Conservation (phyloP, 2,113 vertebrate species). For the Cacatua alba region DNA sequence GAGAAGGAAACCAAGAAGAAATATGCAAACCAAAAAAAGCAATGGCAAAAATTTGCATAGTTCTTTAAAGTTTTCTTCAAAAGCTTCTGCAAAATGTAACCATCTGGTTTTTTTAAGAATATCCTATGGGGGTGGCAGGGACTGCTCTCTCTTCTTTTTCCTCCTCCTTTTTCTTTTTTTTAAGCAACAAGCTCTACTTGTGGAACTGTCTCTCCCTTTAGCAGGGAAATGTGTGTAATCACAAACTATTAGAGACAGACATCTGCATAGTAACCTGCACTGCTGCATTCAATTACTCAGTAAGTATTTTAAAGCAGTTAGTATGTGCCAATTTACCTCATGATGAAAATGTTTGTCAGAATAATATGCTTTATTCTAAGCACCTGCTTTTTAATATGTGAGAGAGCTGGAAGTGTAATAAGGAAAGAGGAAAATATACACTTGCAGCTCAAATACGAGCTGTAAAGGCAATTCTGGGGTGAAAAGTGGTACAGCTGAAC, state of each 20-base stretch:
- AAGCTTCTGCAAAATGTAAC: constrained; percentile 37
- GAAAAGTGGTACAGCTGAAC: constrained; percentile 21
- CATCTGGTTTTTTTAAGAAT: constrained; percentile 42
- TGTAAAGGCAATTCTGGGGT: constrained; percentile 31
- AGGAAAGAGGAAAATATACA: constrained; percentile 37
- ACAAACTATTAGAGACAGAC: constrained; percentile 48
- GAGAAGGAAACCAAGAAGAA: constrained; percentile 58
- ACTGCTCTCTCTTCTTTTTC: constrained; percentile 20
- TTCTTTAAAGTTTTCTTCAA: constrained; percentile 65
- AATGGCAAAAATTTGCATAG: constrained; percentile 67
- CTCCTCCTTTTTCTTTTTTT: not conserved
- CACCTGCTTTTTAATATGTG: constrained; percentile 54
- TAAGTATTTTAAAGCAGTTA: constrained; percentile 38
- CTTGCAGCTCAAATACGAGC: constrained; percentile 4
- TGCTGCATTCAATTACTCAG: constrained; percentile 52
- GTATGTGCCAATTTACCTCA: constrained; percentile 45
- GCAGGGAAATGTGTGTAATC: constrained; percentile 20
- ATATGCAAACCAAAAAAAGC: constrained; percentile 66
- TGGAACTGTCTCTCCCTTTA: not conserved
- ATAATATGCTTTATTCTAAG: constrained; percentile 60
- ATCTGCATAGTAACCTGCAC: constrained; percentile 53
- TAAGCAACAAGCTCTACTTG: constrained; percentile 5
- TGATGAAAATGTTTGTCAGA: constrained; percentile 60
- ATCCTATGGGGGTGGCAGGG: not conserved
- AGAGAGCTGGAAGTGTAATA: constrained; percentile 8